These are phyloP conservation scores for Phoebastria nigripes DNA, from an alignment of 2,797 vertebrate genomes.

Conservation along the genomic window DNA sequence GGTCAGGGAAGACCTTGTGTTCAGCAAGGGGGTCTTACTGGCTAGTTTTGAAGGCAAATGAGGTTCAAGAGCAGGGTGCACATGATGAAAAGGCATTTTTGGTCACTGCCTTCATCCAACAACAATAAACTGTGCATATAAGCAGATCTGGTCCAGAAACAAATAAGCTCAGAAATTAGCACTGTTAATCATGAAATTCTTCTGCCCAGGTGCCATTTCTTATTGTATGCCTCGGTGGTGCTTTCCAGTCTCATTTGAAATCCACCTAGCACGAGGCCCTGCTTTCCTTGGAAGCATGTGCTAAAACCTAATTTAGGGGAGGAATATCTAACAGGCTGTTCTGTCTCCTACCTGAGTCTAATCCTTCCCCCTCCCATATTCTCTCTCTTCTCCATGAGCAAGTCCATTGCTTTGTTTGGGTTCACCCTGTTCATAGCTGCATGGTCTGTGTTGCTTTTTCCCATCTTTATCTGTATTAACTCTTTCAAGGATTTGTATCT, in stretches of 20 bases:
- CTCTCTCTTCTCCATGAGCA: background rate
- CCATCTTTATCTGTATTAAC: background rate
- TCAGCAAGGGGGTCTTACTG: background rate
- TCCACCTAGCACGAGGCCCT: background rate
- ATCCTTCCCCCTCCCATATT: background rate
- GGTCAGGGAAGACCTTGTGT: background rate
- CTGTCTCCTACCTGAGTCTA: background rate
- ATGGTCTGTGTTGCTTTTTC: background rate
- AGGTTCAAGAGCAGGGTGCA: background rate
- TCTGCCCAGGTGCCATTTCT: background rate
- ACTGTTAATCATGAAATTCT: background rate
- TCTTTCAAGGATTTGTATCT: background rate
- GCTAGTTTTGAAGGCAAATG: background rate
- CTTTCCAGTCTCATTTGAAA: background rate
- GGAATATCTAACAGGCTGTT: background rate
- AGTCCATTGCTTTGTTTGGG: background rate
- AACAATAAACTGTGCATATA: background rate
- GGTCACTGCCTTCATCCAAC: background rate
- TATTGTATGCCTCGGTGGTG: background rate
- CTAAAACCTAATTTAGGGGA: background rate
- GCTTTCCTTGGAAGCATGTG: background rate
- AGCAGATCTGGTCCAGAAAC: background rate
- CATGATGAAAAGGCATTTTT: background rate
- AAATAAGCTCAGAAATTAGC: background rate
- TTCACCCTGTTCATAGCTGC: background rate